phyloP scores from a whole-genome alignment of 2,113 vertebrate genomes.

The Pithys albifrons region DNA sequence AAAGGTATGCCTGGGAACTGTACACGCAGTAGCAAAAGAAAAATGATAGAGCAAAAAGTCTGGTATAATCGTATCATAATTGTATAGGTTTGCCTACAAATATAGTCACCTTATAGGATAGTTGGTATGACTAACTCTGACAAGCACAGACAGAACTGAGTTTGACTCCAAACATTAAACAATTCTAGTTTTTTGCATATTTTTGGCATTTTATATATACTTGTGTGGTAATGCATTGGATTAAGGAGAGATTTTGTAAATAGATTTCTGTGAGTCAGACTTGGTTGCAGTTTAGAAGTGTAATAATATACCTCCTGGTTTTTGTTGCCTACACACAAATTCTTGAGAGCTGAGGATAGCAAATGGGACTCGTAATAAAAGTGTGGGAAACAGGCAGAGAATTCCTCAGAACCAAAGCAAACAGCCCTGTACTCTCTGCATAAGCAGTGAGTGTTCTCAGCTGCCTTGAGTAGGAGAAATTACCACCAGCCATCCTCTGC shows the following conservation, averaged over 20 bases:
- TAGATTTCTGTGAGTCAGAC: neutral
- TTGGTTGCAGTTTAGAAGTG: neutral
- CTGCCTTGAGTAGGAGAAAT: neutral
- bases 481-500: neutral
- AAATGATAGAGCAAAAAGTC: neutral
- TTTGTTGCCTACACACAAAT: neutral
- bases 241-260: neutral
- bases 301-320: neutral
- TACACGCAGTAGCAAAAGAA: neutral
- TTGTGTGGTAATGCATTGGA: neutral
- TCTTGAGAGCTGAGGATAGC: neutral
- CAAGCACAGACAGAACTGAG: neutral
- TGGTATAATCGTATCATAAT: neutral
- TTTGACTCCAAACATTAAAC: neutral
- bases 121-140: neutral
- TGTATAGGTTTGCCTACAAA: neutral
- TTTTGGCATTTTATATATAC: neutral
- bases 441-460: neutral
- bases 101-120: neutral
- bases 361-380: neutral
- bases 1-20: neutral
- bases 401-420: neutral
- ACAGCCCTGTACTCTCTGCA: neutral
- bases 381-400: neutral
- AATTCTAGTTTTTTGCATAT: neutral